Conservation (phyloP, 2,888 invertebrate genomes). For the Calameuta filiformis region DNA sequence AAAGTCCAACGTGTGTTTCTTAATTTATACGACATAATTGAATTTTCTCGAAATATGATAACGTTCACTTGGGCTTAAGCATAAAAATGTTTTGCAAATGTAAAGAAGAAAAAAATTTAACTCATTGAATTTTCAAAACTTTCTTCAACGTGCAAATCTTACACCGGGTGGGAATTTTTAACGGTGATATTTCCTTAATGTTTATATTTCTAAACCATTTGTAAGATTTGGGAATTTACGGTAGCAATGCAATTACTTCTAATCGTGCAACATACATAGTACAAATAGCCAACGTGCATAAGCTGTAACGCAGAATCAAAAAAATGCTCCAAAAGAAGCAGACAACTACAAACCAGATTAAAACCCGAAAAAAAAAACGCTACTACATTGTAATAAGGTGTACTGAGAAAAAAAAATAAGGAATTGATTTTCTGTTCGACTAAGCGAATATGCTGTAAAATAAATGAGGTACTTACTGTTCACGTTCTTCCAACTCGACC, state of each 20-base stretch:
- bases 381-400: not conserved
- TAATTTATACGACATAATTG: no score
- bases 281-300: not conserved
- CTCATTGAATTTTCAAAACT: no score
- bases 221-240: not conserved
- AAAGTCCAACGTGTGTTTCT: no score
- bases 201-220: not conserved
- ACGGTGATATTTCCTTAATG: no score
- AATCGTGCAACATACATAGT: not conserved
- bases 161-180: no score
- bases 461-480: constrained; percentile 78
- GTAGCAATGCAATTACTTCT: not conserved
- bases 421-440: not conserved
- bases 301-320: not conserved
- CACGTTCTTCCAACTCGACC: constrained; percentile 82
- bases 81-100: no score
- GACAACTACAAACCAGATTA: not conserved
- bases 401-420: not conserved
- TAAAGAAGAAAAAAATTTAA: no score
- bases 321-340: not conserved
- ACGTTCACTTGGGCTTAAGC: no score
- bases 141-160: no score
- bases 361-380: not conserved
- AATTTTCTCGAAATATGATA: no score
- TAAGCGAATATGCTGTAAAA: not conserved